Percentiles rank a stretch among this genome's conserved stretches.
phyloP scores from a whole-genome alignment of 2,113 vertebrate species.

The Neodon shergylaensis region DNA sequence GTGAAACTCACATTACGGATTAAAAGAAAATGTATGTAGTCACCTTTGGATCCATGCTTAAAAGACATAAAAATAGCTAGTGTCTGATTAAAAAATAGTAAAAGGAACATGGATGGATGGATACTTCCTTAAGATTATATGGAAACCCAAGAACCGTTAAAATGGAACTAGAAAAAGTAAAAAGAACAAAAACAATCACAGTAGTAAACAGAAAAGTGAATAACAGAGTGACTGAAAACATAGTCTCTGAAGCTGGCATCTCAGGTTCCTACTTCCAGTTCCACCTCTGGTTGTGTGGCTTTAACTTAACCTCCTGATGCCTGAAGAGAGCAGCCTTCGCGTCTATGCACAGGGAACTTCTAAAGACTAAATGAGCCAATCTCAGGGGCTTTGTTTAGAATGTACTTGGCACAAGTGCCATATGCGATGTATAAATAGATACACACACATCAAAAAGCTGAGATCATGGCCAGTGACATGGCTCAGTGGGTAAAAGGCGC shows the following conservation, averaged over 20 bases:
- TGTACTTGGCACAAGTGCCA: not conserved
- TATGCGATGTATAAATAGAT: not conserved
- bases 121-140: not conserved
- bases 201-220: not conserved
- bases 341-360: not conserved
- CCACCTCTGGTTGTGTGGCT: not conserved
- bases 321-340: not conserved
- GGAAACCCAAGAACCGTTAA: not conserved
- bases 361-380: not conserved
- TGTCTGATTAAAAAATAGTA: not conserved
- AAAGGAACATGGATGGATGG: not conserved
- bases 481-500: not conserved
- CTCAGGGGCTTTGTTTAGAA: not conserved
- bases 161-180: not conserved
- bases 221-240: not conserved
- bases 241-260: not conserved
- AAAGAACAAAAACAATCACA: constrained; percentile 21
- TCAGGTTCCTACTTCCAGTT: not conserved
- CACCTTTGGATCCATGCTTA: not conserved
- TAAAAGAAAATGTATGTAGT: not conserved
- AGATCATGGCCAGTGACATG: not conserved
- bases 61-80: not conserved
- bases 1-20: not conserved
- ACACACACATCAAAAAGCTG: not conserved
- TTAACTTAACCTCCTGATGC: not conserved